These are phyloP conservation scores for Strigops habroptila DNA, from an alignment of 2,113 vertebrate species.

Conservation along the genomic window DNA sequence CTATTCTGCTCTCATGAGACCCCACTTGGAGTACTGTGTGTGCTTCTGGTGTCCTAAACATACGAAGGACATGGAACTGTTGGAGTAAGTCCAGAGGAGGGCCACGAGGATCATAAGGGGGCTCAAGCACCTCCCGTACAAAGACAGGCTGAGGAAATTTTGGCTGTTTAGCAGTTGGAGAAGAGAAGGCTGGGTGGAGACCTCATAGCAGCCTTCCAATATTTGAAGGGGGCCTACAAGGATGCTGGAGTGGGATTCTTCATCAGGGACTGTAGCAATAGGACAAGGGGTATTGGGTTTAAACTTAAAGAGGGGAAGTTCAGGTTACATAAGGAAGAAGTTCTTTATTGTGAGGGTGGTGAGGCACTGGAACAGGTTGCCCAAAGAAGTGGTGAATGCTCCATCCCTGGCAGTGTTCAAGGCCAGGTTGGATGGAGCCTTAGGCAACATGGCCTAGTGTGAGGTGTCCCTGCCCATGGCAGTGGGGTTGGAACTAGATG, in stretches of 20 bases:
- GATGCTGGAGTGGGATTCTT: neutral
- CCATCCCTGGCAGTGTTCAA: neutral
- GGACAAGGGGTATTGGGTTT: neutral
- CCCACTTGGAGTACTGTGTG: neutral
- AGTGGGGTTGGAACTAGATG: neutral
- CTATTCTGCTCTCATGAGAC: neutral
- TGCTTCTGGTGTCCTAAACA: neutral
- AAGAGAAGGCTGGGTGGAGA: neutral
- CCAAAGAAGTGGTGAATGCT: neutral
- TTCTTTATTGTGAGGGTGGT: neutral
- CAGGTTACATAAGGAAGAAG: neutral
- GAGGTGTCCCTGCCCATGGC: neutral
- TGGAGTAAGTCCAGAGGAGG: neutral
- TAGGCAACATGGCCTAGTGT: too few relatives aligned
- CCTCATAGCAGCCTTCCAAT: neutral
- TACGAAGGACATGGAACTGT: neutral
- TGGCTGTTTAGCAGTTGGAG: neutral
- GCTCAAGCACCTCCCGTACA: neutral
- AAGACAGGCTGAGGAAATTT: neutral
- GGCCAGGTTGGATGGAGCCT: too few relatives aligned
- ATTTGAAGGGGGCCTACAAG: neutral
- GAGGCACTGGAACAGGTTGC: neutral
- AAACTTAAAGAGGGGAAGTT: neutral
- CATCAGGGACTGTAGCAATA: neutral
- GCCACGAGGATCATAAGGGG: neutral